Conservation (phyloP, 2,888 invertebrate species). For the Onchidella celtica region DNA sequence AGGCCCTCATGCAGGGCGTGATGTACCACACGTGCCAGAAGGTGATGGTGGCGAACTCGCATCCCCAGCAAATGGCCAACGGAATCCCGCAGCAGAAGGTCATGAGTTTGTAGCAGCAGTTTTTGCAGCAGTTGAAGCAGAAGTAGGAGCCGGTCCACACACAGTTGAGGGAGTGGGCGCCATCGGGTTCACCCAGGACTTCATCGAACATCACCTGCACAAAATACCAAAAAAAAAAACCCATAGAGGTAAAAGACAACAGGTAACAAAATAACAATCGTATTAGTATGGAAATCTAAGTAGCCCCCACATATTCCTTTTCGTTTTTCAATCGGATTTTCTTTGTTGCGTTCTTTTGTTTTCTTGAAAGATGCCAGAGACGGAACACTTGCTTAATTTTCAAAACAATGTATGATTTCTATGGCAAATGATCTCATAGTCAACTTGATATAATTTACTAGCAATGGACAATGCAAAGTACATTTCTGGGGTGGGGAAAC, state of each 20-base stretch:
- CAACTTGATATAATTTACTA: no score
- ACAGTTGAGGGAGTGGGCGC: conserved; percentile 83
- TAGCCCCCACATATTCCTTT: not conserved
- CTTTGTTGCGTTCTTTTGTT: no score
- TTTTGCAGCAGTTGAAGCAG: conserved; percentile 85
- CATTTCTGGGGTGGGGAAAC: no score
- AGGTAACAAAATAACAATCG: not conserved
- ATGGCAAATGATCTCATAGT: no score
- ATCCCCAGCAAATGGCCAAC: conserved; percentile 84
- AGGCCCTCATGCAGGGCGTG: conserved; percentile 85
- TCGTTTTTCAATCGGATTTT: no score
- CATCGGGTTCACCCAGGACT: conserved; percentile 72
- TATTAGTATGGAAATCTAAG: not conserved
- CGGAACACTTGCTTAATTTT: no score
- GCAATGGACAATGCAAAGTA: no score
- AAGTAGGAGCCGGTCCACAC: conserved; percentile 86
- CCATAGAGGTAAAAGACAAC: not conserved
- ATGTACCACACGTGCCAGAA: conserved; percentile 86
- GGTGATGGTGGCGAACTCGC: conserved; percentile 82
- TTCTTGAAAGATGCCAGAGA: no score
- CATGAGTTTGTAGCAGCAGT: conserved; percentile 87
- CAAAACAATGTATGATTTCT: no score
- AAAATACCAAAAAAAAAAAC: no score
- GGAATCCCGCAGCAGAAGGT: conserved; percentile 86
- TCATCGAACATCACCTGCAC: conserved; percentile 68